phyloP scores from a whole-genome alignment of 2,888 invertebrate genomes.

The Zygothrica quintamaculata region DNA sequence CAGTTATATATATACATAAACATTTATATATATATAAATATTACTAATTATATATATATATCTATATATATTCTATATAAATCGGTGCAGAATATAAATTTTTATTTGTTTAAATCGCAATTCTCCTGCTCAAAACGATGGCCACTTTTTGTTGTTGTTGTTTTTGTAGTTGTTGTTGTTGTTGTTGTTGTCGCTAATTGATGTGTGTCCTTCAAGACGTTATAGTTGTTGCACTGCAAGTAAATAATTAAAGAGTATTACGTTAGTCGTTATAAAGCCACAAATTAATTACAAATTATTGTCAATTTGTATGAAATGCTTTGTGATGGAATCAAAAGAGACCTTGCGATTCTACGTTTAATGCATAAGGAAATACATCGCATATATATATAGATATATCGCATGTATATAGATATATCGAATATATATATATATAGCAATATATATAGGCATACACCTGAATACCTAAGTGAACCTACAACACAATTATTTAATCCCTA shows the following conservation, averaged over 20 bases:
- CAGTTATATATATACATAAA: conserved; percentile 16
- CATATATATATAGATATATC: conserved; percentile 22
- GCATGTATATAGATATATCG: background rate
- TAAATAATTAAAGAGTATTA: conserved; percentile 28
- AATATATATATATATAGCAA: too few relatives aligned
- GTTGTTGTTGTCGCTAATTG: conserved; percentile 25
- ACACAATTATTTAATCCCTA: too few relatives aligned
- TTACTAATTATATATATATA: conserved; percentile 14
- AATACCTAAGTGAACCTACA: too few relatives aligned
- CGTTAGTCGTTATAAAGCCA: too few relatives aligned
- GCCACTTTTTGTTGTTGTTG: conserved; percentile 35
- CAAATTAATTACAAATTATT: conserved; percentile 19
- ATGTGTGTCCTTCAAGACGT: conserved; percentile 40
- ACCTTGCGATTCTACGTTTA: conserved; percentile 21
- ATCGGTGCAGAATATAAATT: conserved; percentile 34
- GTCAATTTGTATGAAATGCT: conserved; percentile 23
- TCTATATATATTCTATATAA: background rate
- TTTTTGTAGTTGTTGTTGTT: conserved; percentile 22
- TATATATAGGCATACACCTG: too few relatives aligned
- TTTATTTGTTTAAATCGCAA: conserved; percentile 69
- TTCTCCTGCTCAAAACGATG: conserved; percentile 47
- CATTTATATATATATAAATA: conserved; percentile 19
- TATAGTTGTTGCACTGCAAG: too few relatives aligned
- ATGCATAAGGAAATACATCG: conserved; percentile 43
- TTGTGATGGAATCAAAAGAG: conserved; percentile 32